Evolutionary conservation across 2,888 invertebrate genomes (phyloP), one percentile per base, ranked within the genome.

Genomic region (Unio pictorum): DNA sequence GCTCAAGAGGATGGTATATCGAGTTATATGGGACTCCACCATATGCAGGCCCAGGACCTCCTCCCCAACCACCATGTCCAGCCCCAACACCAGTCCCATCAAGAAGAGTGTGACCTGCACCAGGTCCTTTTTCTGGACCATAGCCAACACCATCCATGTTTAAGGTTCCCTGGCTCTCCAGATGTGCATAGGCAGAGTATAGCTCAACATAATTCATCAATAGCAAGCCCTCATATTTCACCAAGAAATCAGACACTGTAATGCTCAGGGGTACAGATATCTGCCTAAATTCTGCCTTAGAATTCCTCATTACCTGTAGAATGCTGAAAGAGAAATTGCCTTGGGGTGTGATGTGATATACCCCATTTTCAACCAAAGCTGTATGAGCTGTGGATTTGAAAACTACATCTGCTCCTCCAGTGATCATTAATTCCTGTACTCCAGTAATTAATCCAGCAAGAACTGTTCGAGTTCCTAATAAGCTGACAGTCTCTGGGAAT

Each of bases 301-400:
- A 81, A 20, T 76, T 68, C 26, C 84, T 77, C 74, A 80, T 81
- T 7, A 83, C 75, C 30, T 71, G 71, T 1, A 85, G 62, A 55
- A 76, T 71, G 5, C 77, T 64, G 63, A 84, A 84, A 11, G 80
- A 80, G 66, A 81, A 84, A 68, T 84, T 84, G n/a, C 85, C 85
- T 20, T 69, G 74, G 17, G 68, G 20, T n/a, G 85, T 84, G 28
- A 81, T 73, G 75, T 75, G 78, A n/a, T 84, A 82, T 26, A 66
- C 66, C 17, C 81, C 76, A 71, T 85, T 84, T 59, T 83, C 81
- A 20, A 79, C 74, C 57, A 82, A 66, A 34, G 84, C 85, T 18
- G 84, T 85, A 55, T 78, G 76, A 26, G 77, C 81, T 7, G 83
- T 82, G 3, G 83, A 78, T 64, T 72, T 70, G 70, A 84, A 84